phyloP scores from a whole-genome alignment of 23 tunicate genomes.

The Halocynthia aurantium region DNA sequence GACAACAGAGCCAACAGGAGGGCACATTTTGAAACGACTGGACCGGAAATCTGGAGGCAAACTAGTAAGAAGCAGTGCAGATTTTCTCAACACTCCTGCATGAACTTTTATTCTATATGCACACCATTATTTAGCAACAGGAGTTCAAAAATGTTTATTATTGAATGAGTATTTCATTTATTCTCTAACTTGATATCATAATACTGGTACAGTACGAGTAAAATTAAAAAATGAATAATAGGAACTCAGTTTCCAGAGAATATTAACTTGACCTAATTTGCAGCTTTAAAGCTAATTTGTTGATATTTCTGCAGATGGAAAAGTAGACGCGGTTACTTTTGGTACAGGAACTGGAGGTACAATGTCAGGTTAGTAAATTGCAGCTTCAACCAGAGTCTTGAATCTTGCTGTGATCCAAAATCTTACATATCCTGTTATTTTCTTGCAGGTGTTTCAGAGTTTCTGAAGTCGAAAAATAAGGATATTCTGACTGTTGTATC shows the following conservation, averaged over 20 bases:
- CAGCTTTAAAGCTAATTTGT: too few species aligned
- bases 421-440: background rate
- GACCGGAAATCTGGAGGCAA: slow-evolving; percentile 96
- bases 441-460: slow-evolving; percentile 73
- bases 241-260: too few species aligned
- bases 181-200: background rate
- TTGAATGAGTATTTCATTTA: background rate
- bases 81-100: background rate
- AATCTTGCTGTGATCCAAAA: background rate
- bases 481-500: slow-evolving; percentile 60
- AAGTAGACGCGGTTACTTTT: slow-evolving; percentile 94
- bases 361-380: slow-evolving; percentile 69
- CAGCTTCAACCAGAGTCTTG: background rate
- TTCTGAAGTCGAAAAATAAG: slow-evolving; percentile 54
- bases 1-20: slow-evolving; percentile 83
- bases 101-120: background rate
- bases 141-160: background rate
- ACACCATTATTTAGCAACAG: too few species aligned
- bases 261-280: background rate
- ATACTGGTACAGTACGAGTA: background rate
- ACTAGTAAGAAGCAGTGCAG: slow-evolving; percentile 41
- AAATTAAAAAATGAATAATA: background rate
- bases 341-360: slow-evolving; percentile 97
- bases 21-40: slow-evolving; percentile 93
- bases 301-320: slow-evolving; percentile 63